Evolutionary conservation across 2,888 invertebrate genomes (phyloP), one percentile per base, ranked within the genome.

Genomic region (Poecilobothrus nobilitatus): DNA sequence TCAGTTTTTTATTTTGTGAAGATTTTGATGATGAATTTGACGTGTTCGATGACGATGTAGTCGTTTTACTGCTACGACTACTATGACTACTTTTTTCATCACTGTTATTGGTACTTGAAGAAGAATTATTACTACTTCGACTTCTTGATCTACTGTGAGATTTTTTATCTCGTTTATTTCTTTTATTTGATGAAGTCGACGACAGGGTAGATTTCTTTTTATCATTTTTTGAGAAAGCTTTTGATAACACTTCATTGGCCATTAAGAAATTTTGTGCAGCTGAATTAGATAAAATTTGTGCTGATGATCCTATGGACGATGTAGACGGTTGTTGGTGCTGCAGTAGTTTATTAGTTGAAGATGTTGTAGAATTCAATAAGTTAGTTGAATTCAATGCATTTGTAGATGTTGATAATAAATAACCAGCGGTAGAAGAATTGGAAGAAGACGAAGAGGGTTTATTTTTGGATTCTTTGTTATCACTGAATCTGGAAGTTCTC

Each of bases 401-500:
- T 12, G 68, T 37, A 22, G 68, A 53, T 61, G 68, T 65, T 64
- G 68, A 66, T 33, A 70, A 34, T 53, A 67, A 37, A 34, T 70
- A 70, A 27, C 67, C 37, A 64, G 53, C 62, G n/a, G 33, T 9
- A 34, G 65, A 70, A 53, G 68, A 53, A 64, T 27, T 27, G 27
- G 44, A 66, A 64, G 27, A n/a, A 27, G 64, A 64, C 6, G 67
- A 66, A 37, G 67, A 63, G 53, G 65, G 63, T 66, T 69, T 69
- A 66, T 72, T 68, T 73, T 73, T 75, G 18, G 76, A 76, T 63
- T 81, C 81, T 72, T 81, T 81, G 63, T 79, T 80, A 72, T 81
- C 81, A 73, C 81, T 82, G 68, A 82, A 82, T 22, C 81, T 78
- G 2, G 82, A 78, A 9, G 78, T 80, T 12, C 82, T 77, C 71